These are phyloP conservation scores for Xenentodon cancila DNA, from an alignment of 2,797 vertebrate genomes.

Conservation along the genomic window DNA sequence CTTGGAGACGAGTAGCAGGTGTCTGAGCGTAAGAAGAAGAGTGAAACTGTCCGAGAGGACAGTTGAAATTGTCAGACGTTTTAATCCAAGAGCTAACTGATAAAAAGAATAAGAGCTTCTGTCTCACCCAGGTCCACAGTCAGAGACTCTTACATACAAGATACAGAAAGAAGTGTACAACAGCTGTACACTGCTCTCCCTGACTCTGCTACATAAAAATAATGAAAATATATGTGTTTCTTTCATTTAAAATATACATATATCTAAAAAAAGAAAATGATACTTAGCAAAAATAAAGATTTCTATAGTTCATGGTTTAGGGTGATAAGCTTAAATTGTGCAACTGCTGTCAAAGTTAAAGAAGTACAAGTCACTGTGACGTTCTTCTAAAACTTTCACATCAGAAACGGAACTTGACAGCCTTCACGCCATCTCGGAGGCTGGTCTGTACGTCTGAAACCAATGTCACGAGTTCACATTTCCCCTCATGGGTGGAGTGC, in stretches of 20 bases:
- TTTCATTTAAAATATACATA: background rate
- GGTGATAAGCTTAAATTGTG: conserved; percentile 10
- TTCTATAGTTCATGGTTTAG: conserved; percentile 5
- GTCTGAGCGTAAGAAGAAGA: background rate
- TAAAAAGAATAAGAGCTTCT: no score
- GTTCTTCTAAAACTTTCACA: no score
- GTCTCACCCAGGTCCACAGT: no score
- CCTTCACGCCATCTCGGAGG: background rate
- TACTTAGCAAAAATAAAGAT: conserved; percentile 8
- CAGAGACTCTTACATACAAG: no score
- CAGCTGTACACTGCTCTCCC: no score
- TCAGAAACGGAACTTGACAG: no score
- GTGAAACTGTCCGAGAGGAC: background rate
- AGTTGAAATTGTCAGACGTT: no score
- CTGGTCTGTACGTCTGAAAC: background rate
- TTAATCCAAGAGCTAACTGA: no score
- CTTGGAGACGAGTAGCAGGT: background rate
- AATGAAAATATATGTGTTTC: background rate
- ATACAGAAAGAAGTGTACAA: no score
- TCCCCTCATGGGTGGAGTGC: background rate
- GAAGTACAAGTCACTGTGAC: no score
- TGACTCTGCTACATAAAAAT: background rate
- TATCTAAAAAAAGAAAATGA: background rate
- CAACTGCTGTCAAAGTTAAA: conserved; percentile 12
- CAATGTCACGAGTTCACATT: conserved; percentile 27